Base-by-base conservation (phyloP, 2,888 invertebrate genomes). In the Drosophila neotestacea region DNA sequence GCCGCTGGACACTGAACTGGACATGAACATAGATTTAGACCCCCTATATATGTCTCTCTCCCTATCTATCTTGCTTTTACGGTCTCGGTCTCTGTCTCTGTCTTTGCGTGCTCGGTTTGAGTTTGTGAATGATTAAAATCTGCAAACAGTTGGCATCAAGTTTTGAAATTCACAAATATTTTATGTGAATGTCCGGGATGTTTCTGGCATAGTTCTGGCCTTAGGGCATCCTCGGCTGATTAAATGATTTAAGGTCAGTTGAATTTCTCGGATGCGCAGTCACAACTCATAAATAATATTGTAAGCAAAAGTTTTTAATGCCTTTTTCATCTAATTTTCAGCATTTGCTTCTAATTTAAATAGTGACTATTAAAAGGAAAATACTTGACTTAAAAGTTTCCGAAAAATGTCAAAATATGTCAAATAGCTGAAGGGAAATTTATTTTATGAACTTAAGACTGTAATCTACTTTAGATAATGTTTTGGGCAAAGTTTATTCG, bases 141-240 rank as follows among this genome's bases (percentile, higher is more conserved):
- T 89, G 81, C 89, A 88, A 89, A 89, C 85, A 88, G 88, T 88
- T 86, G 86, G 88, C 86, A 86, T 77, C 86, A 85, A 77, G 79
- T 82, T 89, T 86, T 89, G 64, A 82, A 87, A 85, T 77, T 80
- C 73, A 73, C 88, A 86, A 89, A 85, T 89, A 81, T 87, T 73
- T 73, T 65, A 87, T 76, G 65, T 46, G 72, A 50, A 61, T 70
- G 66, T 77, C 60, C 79, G 51, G 64, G 3, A 32, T 42, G 59
- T 61, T 72, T 68, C 44, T 76, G 64, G 59, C 61, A 67, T 59
- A 54, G 58, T 65, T 47, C 34, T 46, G 38, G 58, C 76, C 77
- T 36, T 4, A 6, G 32, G 77, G 59, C 63, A 13, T 63, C 60
- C 41, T 70, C 34, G 79, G 79, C 67, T 79, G 88, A 85, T 83